Base-by-base conservation (phyloP, 2,797 vertebrate species). In the Sus cebifrons region DNA sequence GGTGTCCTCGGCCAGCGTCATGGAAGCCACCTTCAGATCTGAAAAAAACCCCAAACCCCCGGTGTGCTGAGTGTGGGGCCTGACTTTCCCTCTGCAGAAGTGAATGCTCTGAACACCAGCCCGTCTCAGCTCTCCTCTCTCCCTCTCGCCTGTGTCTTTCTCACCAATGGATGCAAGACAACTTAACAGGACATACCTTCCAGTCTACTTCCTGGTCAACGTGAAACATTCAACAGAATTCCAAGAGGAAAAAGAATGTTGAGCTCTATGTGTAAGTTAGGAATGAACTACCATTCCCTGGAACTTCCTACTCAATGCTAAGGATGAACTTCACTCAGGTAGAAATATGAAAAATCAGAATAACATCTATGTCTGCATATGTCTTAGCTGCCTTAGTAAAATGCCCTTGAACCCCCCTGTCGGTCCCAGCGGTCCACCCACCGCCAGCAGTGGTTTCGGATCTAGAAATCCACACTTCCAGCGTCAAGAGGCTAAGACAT, bases 371-470 rank as follows among this genome's bases (percentile, higher is more conserved):
- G 86, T 98, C 98, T 97, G 92, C 95, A 23, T 97, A 96, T 58
- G 8, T 98, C 98, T 97, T 98, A 99, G 99, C 99, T 99, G 98
- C 99, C 98, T 98, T 97, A 97, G 97, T 98, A 96, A 98, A 98
- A 98, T 98, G 98, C 98, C 98, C 97, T 32, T 82, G 84, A 74
- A 78, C 94, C 98, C 96, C 96, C 97, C 97, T 16, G 81, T 96
- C 96, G 56, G 94, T 96, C 98, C 97, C 97, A 98, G 98, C 85
- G 98, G 95, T 85, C 93, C 60, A 27, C 68, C 97, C 98, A 98
- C 98, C 96, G 98, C 98, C 99, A 98, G 98, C 98, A 98, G 99
- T 98, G 98, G 98, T 89, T 97, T 91, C 96, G 36, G 54, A 95
- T 97, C 86, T 75, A 73, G 96, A 91, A 94, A 85, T 84, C 84